A percentile compares a stretch with the other conserved stretches of the same genome.
phyloP scores from a whole-genome alignment of 2,888 invertebrate species.

The Dorcus hopei region DNA sequence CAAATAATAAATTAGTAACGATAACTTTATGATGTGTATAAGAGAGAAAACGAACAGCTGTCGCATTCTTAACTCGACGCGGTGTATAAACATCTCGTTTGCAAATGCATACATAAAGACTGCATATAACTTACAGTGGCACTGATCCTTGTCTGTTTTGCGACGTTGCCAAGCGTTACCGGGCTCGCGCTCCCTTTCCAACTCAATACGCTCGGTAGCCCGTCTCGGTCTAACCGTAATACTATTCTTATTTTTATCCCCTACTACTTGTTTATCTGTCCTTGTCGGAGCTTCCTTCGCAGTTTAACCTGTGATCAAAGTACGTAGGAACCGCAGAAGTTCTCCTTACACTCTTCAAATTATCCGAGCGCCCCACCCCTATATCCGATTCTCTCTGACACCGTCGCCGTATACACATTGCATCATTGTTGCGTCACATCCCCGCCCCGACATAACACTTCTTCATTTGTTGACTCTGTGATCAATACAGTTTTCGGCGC shows the following conservation, averaged over 20 bases:
- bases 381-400: constrained; percentile 16
- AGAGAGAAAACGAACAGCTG: constrained; percentile 22
- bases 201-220: constrained; percentile 12
- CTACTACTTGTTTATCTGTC: constrained; percentile 32
- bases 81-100: constrained; percentile 46
- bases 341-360: constrained; percentile 24
- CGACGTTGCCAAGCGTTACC: constrained; percentile 32
- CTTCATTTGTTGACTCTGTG: constrained; percentile 47
- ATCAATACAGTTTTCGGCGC: constrained; percentile 44
- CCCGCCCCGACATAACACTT: constrained; percentile 37
- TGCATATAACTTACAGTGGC: constrained; percentile 45
- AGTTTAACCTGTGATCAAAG: constrained; percentile 41
- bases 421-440: constrained; percentile 35
- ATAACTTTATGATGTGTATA: constrained; percentile 2
- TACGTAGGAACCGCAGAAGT: constrained; percentile 38
- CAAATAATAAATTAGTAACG: constrained; percentile 8
- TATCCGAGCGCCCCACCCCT: constrained; percentile 15
- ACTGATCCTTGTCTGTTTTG: constrained; percentile 41
- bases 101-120: constrained; percentile 44
- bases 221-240: constrained; percentile 25
- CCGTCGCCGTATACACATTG: constrained; percentile 22
- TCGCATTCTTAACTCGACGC: constrained; percentile 37
- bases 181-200: constrained; percentile 20
- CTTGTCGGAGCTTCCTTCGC: constrained; percentile 37
- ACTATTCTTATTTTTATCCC: constrained; percentile 38